Percentiles rank a stretch among this genome's conserved stretches.
Evolutionary conservation across 2,888 invertebrate genomes (phyloP).

Genomic region (Archips crataeganus): DNA sequence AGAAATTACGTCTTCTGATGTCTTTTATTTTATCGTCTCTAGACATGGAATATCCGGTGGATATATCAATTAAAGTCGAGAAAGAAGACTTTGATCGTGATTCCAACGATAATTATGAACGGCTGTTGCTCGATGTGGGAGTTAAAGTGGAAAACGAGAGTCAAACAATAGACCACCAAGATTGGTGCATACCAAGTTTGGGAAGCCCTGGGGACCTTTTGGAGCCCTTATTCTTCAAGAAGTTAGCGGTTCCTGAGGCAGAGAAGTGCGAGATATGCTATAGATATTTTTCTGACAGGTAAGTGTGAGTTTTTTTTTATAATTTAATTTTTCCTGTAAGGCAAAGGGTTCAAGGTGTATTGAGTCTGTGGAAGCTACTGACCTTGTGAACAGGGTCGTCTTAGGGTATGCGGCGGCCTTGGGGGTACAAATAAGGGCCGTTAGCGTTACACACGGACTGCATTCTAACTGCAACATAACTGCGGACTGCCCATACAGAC

Average conservation of each 20-base stretch:
- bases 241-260: conserved; percentile 27
- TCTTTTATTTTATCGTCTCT: not conserved
- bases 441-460: too few species aligned
- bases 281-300: conserved; percentile 46
- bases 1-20: not conserved
- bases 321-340: too few species aligned
- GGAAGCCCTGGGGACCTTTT: conserved; percentile 13
- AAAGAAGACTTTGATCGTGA: conserved; percentile 24
- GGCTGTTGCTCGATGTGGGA: conserved; percentile 39
- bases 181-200: conserved; percentile 30
- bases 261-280: conserved; percentile 44
- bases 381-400: too few species aligned
- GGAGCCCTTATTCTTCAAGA: conserved; percentile 19
- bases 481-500: too few species aligned
- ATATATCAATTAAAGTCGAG: conserved; percentile 18
- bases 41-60: conserved; percentile 21
- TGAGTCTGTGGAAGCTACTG: too few species aligned
- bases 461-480: too few species aligned
- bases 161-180: conserved; percentile 29
- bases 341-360: too few species aligned
- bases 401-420: too few species aligned
- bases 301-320: not conserved
- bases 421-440: too few species aligned
- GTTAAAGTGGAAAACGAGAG: conserved; percentile 48
- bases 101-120: conserved; percentile 42